Base-by-base conservation (phyloP, 2,797 vertebrate species). In the Tokudaia muenninki region DNA sequence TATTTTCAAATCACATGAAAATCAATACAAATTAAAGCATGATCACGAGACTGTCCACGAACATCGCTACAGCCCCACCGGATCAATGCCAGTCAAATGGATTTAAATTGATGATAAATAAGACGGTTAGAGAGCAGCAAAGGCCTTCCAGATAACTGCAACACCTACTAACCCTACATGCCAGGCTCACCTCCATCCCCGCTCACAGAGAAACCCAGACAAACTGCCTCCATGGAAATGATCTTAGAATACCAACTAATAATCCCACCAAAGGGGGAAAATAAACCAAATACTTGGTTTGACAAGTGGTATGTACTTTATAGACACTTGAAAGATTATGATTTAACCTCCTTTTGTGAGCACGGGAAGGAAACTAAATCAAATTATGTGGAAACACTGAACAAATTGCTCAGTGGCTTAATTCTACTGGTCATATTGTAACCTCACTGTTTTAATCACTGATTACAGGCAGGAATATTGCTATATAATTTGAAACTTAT, bases 1-100 rank as follows among this genome's bases (percentile, higher is more conserved):
- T 95, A 61, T 78, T 94, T 97, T 95, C 72, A 94, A 91, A 75
- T 92, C 77, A 52, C 24, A 75, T 9, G 41, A 52, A 84, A 88
- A 89, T 79, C 37, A 47, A 88, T 22, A 93, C 72, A 86, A 95
- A 81, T 44, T 84, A 91, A 94, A 97, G 79, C 44, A 83, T 22
- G 72, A 81, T 63, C 84, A 88, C 2, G 47, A 90, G 94, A 77
- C 81, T 34, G 50, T 79, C 79, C 65, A 86, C 86, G 88, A 86
- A 57, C 65, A 74, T 8, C 72, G 77, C 82, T 91, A 50, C 63
- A 89, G 74, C 16, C 9, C 24, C 74, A 52, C 31, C 19, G 79
- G 83, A 80, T 70, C 67, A 77, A 41, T 78, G 55, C 86, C 70
- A 92, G 55, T 50, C 72, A 91, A 82, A 81, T 10, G 91, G 61